These are phyloP conservation scores for Scortum barcoo DNA, from an alignment of 2,113 vertebrate genomes.

Conservation along the genomic window DNA sequence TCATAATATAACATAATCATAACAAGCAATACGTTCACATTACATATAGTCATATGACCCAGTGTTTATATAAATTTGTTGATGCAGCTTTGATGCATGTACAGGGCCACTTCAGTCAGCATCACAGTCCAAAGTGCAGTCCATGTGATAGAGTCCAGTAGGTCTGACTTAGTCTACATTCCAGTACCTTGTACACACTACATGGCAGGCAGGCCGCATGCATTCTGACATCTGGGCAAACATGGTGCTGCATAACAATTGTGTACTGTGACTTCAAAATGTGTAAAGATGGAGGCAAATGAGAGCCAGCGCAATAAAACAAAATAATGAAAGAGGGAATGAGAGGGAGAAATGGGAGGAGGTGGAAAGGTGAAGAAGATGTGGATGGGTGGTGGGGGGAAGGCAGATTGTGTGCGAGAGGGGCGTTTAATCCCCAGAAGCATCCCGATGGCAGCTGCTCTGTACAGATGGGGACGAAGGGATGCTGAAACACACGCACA, in stretches of 20 bases:
- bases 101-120: neutral
- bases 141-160: neutral
- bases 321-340: slow-evolving; percentile 13
- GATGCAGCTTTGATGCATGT: neutral
- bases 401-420: slow-evolving; percentile 73
- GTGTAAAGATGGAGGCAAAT: slow-evolving; percentile 14
- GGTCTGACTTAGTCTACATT: neutral
- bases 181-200: neutral
- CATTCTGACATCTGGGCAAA: slow-evolving; percentile 4
- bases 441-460: slow-evolving; percentile 76
- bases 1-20: neutral
- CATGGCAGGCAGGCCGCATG: neutral
- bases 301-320: neutral
- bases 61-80: neutral
- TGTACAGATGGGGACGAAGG: slow-evolving; percentile 74
- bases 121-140: neutral
- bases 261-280: neutral
- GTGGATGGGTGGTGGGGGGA: slow-evolving; percentile 41
- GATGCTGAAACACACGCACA: slow-evolving; percentile 41
- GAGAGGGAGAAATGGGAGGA: slow-evolving; percentile 14
- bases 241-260: neutral
- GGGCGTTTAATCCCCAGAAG: slow-evolving; percentile 78
- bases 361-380: slow-evolving; percentile 65
- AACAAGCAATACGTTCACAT: neutral
- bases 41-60: neutral